A percentile compares a stretch with the other conserved stretches of the same genome.
Conservation (phyloP, 2,888 invertebrate species). For the Cabera pusaria region DNA sequence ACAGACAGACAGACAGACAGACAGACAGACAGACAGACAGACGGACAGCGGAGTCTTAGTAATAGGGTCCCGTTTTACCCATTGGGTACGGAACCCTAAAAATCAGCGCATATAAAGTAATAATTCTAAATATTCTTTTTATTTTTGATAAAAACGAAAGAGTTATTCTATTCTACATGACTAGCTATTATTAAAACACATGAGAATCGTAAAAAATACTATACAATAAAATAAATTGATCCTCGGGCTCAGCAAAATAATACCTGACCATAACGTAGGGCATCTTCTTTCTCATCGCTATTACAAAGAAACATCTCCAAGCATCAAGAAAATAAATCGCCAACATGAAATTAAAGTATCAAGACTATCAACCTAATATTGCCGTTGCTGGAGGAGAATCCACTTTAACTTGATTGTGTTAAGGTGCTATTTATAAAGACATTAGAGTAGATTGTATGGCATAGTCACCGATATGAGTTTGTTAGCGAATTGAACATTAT, state of each 20-base stretch:
- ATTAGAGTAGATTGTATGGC: conserved; percentile 22
- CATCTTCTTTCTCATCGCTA: conserved; percentile 13
- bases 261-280: conserved; percentile 5
- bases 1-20: too few relatives aligned
- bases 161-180: too few relatives aligned
- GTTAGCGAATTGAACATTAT: conserved; percentile 27
- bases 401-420: conserved; percentile 2
- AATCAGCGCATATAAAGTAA: too few relatives aligned
- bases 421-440: conserved; percentile 5
- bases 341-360: conserved; percentile 33
- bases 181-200: too few relatives aligned
- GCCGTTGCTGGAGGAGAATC: conserved; percentile 7
- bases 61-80: too few relatives aligned
- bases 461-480: conserved; percentile 26
- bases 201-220: too few relatives aligned
- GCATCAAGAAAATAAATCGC: conserved; percentile 25
- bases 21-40: too few relatives aligned
- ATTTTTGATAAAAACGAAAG: too few relatives aligned
- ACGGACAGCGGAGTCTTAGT: too few relatives aligned
- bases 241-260: conserved; percentile 2
- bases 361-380: conserved; percentile 15
- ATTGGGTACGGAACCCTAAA: too few relatives aligned
- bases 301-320: conserved; percentile 21
- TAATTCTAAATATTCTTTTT: too few relatives aligned
- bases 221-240: conserved; percentile 2